Evolutionary conservation across 2,888 invertebrate species (phyloP).

Genomic region (Pyrrhia umbra): DNA sequence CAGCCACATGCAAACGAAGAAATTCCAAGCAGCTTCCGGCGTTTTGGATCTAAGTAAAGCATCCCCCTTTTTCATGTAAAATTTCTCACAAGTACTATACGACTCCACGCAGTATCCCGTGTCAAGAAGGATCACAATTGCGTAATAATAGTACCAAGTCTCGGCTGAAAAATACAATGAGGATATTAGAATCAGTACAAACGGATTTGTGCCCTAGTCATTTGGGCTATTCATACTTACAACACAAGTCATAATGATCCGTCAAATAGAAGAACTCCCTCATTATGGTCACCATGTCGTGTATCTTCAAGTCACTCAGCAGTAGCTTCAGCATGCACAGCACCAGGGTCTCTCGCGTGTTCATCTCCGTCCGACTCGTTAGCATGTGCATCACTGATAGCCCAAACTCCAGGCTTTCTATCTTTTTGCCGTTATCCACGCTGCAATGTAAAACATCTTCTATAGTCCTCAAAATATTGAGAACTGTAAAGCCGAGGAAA

Average conservation of each 20-base stretch:
- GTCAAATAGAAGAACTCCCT: slow-evolving; percentile 76
- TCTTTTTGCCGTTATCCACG: slow-evolving; percentile 73
- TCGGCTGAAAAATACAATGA: slow-evolving; percentile 81
- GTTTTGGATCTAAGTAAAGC: slow-evolving; percentile 82
- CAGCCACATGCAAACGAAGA: slow-evolving; percentile 91
- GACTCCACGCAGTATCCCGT: slow-evolving; percentile 89
- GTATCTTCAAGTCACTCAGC: slow-evolving; percentile 73
- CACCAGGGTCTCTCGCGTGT: slow-evolving; percentile 71
- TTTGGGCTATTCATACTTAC: slow-evolving; percentile 31
- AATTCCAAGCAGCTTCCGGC: slow-evolving; percentile 88
- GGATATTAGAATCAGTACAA: too few relatives aligned
- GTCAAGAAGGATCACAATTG: slow-evolving; percentile 90
- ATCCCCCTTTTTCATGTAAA: slow-evolving; percentile 89
- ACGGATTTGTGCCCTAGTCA: too few relatives aligned
- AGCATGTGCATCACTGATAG: slow-evolving; percentile 77
- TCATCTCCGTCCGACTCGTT: slow-evolving; percentile 58
- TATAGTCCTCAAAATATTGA: not conserved
- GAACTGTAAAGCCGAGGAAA: too few relatives aligned
- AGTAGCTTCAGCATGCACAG: slow-evolving; percentile 76
- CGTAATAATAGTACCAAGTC: slow-evolving; percentile 91
- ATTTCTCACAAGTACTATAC: slow-evolving; percentile 86
- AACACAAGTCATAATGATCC: slow-evolving; percentile 70
- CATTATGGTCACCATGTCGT: slow-evolving; percentile 79
- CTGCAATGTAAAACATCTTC: slow-evolving; percentile 60
- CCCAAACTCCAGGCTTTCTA: slow-evolving; percentile 76